Base-by-base conservation (phyloP, 2,113 vertebrate genomes). In the Rhea pennata region DNA sequence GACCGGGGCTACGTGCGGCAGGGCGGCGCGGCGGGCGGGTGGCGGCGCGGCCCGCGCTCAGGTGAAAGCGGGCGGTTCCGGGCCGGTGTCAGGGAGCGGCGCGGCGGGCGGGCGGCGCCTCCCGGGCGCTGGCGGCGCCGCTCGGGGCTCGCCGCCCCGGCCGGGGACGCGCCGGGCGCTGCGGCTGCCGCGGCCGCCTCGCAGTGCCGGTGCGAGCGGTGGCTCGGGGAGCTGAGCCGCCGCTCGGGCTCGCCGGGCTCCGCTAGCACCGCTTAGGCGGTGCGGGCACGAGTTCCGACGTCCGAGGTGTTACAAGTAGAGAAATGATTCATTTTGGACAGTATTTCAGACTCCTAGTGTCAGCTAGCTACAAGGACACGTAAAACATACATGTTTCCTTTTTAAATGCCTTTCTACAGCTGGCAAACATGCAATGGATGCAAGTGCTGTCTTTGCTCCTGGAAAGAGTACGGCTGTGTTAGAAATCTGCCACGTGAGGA, bases 71-170 rank as follows among this genome's bases (percentile, higher is more conserved):
- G 15, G 96, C 12, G 94, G 98, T 98, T 98, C 98, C 98, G 98
- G 91, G 97, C 96, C 98, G 98, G 98, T 97, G 98, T 98, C 97
- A n/a, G n/a, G n/a, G n/a, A n/a, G n/a, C n/a, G n/a, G n/a, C n/a
- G n/a, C n/a, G n/a, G n/a, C n/a, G n/a, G n/a, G n/a, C n/a, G n/a
- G n/a, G n/a, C n/a, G n/a, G 94, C 71, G 67, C 26, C 31, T 17
- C 24, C 62, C 67, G 14, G 26, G 53, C 53, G 14, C 53, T 22
- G 53, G 54, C 54, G 11, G 54, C 26, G n/a, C n/a, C n/a, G n/a
- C n/a, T n/a, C n/a, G n/a, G n/a, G n/a, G n/a, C n/a, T n/a, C n/a
- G n/a, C n/a, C n/a, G n/a, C n/a, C n/a, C n/a, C n/a, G n/a, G n/a
- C n/a, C n/a, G n/a, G n/a, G n/a, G n/a, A n/a, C n/a, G n/a, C n/a